Evolutionary conservation across 92 coral and sea anemone species (phyloP), one percentile per base, ranked within the genome.

Genomic region (Pocillopora meandrina): DNA sequence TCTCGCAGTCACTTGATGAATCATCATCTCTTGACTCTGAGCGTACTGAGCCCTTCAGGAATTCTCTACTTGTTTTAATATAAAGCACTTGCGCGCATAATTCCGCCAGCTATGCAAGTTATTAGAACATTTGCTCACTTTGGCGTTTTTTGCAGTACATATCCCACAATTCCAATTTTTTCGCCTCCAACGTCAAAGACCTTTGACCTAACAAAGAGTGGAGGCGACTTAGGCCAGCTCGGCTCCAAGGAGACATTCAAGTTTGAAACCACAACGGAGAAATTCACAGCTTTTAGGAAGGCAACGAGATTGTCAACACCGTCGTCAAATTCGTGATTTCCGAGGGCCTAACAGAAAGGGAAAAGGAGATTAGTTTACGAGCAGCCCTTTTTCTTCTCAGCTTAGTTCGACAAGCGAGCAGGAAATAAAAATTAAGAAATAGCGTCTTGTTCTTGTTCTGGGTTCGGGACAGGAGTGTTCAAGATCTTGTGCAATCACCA

Each of bases 261-360:
- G 85, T 96, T 96, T 9, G 98, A 94, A 18, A 90, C 93, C 65
- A 96, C 95, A 12, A 92, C 93, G 9, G 98, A 75, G 74, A 89
- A 94, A 62, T 92, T 90, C 55, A 83, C 63, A 9, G 72, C 64
- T 55, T 79, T 80, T 56, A 96, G 91, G 78, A 94, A 94, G 55
- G 94, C 72, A 60, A 91, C 92, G 59, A 91, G 79, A 85, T 84
- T 94, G 35, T 81, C 85, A 10, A 93, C 89, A 18, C 98, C 98
- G 66, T 94, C 94, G 71, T 96, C 98, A 89, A 96, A 94, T 11
- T 96, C 98, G 63, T 96, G 98, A 80, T 96, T 96, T 58, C 98
- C 98, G 55, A 96, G 91, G 26, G 98, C 72, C 98, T 96, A 71
- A 18, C 57, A 26, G 31, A 26, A 26, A 26, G 31, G 31, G 31